These are phyloP conservation scores for Cotesia typhae DNA, from an alignment of 1,140 invertebrate species.

Conservation along the genomic window DNA sequence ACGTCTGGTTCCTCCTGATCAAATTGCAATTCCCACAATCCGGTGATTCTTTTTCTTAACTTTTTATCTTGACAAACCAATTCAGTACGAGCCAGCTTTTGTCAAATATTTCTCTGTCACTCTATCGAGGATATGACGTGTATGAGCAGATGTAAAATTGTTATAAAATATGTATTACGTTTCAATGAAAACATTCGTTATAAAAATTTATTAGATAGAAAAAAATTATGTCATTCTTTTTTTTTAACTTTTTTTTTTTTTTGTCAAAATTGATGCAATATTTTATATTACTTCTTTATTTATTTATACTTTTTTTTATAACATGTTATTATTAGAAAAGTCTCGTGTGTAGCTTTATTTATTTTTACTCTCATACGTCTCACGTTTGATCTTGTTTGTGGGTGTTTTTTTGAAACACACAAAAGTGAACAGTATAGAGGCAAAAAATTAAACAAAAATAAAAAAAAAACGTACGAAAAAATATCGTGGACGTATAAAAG, in stretches of 20 bases:
- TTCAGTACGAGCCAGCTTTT: neutral
- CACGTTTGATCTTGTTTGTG: neutral
- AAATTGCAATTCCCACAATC: slow-evolving; percentile 39
- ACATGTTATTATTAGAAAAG: no score
- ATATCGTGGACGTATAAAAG: slow-evolving; percentile 10
- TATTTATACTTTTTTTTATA: no score
- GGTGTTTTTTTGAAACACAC: slow-evolving; percentile 1
- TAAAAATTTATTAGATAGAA: no score
- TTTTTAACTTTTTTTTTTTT: no score
- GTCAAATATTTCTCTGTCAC: slow-evolving; percentile 4
- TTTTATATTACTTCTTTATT: no score
- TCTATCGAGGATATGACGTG: neutral
- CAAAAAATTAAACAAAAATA: neutral
- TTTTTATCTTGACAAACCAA: slow-evolving; percentile 29
- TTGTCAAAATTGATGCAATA: no score
- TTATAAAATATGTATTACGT: no score
- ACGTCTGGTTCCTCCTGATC: slow-evolving; percentile 37
- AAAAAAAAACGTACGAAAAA: slow-evolving; percentile 2
- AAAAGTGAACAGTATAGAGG: neutral
- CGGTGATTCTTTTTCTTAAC: slow-evolving; percentile 25
- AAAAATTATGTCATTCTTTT: no score
- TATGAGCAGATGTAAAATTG: no score
- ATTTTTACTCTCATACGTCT: neutral
- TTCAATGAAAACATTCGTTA: no score
- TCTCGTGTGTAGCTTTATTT: no score